phyloP scores from a whole-genome alignment of 2,113 vertebrate genomes.

The Puntigrus tetrazona region DNA sequence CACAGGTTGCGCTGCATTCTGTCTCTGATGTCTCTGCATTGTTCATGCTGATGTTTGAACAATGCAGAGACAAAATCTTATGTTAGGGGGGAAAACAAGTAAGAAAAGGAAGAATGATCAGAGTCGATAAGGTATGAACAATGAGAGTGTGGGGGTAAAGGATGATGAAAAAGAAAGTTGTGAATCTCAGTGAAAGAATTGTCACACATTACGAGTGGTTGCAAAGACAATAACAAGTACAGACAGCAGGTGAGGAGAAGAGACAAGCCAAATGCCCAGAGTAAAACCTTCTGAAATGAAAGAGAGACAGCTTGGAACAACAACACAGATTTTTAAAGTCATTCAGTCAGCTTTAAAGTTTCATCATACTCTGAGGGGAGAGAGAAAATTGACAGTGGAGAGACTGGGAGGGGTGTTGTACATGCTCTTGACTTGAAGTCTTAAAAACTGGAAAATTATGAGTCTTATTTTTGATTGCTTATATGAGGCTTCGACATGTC shows the following conservation, averaged over 20 bases:
- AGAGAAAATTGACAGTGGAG: conserved; percentile 41
- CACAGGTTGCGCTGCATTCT: background rate
- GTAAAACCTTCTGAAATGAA: conserved; percentile 29
- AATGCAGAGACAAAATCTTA: background rate
- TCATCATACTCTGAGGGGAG: conserved; percentile 38
- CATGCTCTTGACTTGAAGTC: too few relatives aligned
- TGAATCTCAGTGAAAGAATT: conserved; percentile 17
- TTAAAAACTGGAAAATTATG: background rate
- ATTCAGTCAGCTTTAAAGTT: conserved; percentile 48
- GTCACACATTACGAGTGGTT: conserved; percentile 14
- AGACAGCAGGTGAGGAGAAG: conserved; percentile 23
- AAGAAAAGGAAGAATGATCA: background rate
- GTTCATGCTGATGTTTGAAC: background rate
- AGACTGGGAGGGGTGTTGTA: background rate
- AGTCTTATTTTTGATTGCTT: background rate
- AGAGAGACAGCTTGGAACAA: conserved; percentile 33
- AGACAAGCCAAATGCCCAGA: conserved; percentile 12
- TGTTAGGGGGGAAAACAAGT: background rate
- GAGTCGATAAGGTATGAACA: background rate
- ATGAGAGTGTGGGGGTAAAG: background rate
- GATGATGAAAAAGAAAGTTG: background rate
- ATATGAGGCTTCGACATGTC: background rate
- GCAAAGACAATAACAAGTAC: conserved; percentile 1
- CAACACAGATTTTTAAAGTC: conserved; percentile 37
- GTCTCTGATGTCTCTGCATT: background rate